A percentile compares a stretch with the other conserved stretches of the same genome.
phyloP scores from a whole-genome alignment of 2,797 vertebrate genomes.

The Calcarius lapponicus region DNA sequence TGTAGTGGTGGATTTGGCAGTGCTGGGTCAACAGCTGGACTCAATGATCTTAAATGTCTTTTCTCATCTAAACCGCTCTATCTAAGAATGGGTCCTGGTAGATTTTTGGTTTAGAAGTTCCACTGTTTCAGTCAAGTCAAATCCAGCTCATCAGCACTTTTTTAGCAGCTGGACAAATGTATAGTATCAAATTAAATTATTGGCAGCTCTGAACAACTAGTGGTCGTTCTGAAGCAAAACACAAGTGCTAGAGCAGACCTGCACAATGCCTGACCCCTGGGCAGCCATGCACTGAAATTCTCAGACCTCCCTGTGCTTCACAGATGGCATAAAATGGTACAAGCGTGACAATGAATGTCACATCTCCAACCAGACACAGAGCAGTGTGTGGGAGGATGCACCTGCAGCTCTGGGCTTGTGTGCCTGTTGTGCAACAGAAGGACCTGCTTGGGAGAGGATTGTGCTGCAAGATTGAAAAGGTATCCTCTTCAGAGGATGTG shows the following conservation, averaged over 20 bases:
- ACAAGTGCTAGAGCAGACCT: not conserved
- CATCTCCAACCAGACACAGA: not conserved
- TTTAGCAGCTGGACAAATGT: not conserved
- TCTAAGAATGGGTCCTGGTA: not conserved
- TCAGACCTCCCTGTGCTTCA: not conserved
- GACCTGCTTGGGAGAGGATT: not conserved
- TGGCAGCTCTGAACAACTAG: not conserved
- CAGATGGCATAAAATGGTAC: not conserved
- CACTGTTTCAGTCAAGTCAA: not conserved
- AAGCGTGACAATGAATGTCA: not conserved
- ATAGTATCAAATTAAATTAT: not conserved
- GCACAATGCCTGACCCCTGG: accelerated
- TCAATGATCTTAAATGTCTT: not conserved
- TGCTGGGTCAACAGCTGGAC: not conserved
- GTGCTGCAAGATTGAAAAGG: not conserved
- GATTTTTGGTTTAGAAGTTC: not conserved
- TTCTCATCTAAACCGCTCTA: not conserved
- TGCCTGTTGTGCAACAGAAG: not conserved
- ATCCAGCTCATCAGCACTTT: not conserved
- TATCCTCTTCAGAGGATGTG: not conserved
- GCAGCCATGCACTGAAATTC: not conserved
- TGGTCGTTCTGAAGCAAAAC: not conserved
- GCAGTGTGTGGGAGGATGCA: not conserved
- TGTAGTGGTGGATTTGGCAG: not conserved
- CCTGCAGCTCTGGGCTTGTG: not conserved